A percentile compares a stretch with the other conserved stretches of the same genome.
These are phyloP conservation scores for Theropithecus gelada DNA, from an alignment of 2,113 vertebrate genomes.

Conservation along the genomic window DNA sequence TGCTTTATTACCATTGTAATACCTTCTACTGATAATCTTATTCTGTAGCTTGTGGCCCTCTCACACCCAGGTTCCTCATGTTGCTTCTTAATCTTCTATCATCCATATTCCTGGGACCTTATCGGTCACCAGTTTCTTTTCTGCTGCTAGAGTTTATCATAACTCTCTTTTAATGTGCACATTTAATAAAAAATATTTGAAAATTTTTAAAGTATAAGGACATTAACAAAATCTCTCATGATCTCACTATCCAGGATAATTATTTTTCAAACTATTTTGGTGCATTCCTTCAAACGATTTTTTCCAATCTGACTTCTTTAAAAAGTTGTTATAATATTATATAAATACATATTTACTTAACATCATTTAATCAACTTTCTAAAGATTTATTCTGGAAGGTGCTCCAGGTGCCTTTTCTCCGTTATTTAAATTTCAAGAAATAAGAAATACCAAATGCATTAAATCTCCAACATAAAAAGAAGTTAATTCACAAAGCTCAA, in stretches of 20 bases:
- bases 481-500: not conserved
- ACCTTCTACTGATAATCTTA: not conserved
- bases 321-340: not conserved
- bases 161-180: not conserved
- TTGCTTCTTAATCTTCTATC: not conserved
- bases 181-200: not conserved
- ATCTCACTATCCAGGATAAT: not conserved
- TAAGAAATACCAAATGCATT: not conserved
- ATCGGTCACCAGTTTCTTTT: not conserved
- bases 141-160: not conserved
- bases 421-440: not conserved
- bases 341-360: not conserved
- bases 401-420: not conserved
- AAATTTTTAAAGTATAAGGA: not conserved
- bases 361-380: not conserved
- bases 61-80: not conserved
- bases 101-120: accelerated
- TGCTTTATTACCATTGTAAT: not conserved
- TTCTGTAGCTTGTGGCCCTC: not conserved
- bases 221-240: not conserved
- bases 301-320: not conserved
- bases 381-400: not conserved
- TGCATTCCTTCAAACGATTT: not conserved
- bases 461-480: not conserved
- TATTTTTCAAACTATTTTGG: not conserved